These are phyloP conservation scores for Pardosa pseudoannulata DNA, from an alignment of 2,888 invertebrate genomes.

Conservation along the genomic window DNA sequence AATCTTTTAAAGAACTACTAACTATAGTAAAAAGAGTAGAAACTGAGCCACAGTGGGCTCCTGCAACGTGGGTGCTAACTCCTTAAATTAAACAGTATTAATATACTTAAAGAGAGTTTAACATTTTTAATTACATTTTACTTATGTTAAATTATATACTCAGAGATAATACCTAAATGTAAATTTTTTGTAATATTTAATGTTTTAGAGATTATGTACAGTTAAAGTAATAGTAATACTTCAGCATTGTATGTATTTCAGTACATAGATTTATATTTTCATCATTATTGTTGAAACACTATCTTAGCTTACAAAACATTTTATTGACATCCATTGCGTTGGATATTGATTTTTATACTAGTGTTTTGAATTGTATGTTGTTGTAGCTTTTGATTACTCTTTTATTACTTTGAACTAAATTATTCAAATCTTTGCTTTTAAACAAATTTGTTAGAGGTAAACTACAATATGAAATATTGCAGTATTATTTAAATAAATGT, in stretches of 20 bases:
- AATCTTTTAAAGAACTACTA: slow-evolving; percentile 91
- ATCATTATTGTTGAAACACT: background rate
- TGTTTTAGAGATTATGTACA: slow-evolving; percentile 27
- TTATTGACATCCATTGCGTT: background rate
- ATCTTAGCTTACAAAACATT: background rate
- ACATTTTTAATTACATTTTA: slow-evolving; percentile 20
- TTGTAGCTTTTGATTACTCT: too few species aligned
- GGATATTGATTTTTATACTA: background rate
- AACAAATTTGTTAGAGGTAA: background rate
- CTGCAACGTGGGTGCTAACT: slow-evolving; percentile 85
- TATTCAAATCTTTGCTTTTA: background rate
- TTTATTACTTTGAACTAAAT: background rate
- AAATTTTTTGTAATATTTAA: slow-evolving; percentile 47
- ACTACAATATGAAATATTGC: too few species aligned
- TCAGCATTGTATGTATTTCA: background rate
- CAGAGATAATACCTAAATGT: slow-evolving; percentile 25
- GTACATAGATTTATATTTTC: background rate
- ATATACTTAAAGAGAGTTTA: background rate
- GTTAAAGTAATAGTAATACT: background rate
- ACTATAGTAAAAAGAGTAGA: slow-evolving; percentile 89
- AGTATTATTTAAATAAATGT: too few species aligned
- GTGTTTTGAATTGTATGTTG: too few species aligned
- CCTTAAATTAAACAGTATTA: slow-evolving; percentile 59
- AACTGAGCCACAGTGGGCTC: slow-evolving; percentile 96
- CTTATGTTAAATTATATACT: slow-evolving; percentile 55